Conservation (phyloP, 1,140 invertebrate species). For the Wasmannia auropunctata region DNA sequence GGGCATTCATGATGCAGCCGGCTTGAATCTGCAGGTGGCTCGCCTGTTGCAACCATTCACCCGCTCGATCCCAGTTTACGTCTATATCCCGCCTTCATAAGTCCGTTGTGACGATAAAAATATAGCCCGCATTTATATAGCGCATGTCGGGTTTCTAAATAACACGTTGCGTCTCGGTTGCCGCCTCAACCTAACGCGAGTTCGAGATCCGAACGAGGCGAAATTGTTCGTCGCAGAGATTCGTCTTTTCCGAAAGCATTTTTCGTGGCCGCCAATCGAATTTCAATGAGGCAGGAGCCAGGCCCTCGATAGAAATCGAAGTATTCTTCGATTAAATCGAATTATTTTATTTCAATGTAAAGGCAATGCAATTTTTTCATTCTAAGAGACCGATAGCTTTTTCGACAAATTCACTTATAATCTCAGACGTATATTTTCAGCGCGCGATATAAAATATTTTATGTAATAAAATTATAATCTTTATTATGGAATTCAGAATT, state of each 20-base stretch:
- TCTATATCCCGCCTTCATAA: slow-evolving; percentile 3
- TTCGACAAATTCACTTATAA: not conserved
- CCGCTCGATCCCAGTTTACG: slow-evolving; percentile 20
- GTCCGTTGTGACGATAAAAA: slow-evolving; percentile 2
- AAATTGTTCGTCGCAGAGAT: not conserved
- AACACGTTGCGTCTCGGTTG: not conserved
- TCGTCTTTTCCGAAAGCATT: not conserved
- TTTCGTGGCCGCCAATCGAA: not conserved
- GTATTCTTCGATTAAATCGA: not conserved
- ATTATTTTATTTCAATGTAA: not conserved
- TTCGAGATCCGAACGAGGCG: not conserved
- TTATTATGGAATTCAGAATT: not conserved
- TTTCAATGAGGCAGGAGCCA: not conserved
- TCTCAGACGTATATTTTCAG: not conserved
- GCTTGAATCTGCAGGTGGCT: slow-evolving; percentile 57
- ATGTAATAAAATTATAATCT: not conserved
- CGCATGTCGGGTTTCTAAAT: slow-evolving; percentile 7
- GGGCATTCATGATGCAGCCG: slow-evolving; percentile 33
- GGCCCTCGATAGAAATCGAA: not conserved
- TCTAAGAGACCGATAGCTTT: not conserved
- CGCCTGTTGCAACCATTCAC: slow-evolving; percentile 50
- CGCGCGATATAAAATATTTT: not conserved
- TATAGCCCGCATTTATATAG: slow-evolving; percentile 45
- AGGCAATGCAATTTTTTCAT: not conserved
- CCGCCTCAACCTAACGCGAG: not conserved